Conservation (phyloP, 2,888 invertebrate species). For the Brachyptera putata region DNA sequence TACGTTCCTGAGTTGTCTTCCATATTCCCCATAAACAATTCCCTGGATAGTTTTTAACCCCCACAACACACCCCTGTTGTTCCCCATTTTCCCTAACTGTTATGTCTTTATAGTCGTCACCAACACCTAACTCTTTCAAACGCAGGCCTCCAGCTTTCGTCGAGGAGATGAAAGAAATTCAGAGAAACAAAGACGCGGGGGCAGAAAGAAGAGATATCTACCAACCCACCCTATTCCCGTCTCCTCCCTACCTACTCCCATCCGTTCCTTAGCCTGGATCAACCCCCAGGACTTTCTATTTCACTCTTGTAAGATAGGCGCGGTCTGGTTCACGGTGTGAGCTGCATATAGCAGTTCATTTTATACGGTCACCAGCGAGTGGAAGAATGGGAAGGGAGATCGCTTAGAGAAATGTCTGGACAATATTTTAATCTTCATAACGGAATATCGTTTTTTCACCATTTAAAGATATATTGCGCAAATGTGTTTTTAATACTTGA, state of each 20-base stretch:
- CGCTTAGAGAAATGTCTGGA: conserved; percentile 4
- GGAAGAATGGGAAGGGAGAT: not conserved
- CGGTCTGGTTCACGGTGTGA: not conserved
- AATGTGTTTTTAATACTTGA: not conserved
- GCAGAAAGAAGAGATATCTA: conserved; percentile 4
- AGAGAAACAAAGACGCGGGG: conserved; percentile 9
- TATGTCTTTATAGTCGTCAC: conserved; percentile 3
- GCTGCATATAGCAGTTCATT: conserved; percentile 7
- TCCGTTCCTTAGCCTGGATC: not conserved
- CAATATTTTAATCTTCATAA: not conserved
- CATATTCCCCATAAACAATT: conserved; percentile 6
- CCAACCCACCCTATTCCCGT: not conserved
- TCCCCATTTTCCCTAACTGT: conserved; percentile 1
- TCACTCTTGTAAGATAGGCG: not conserved
- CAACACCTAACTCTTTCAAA: conserved; percentile 10
- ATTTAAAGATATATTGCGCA: not conserved
- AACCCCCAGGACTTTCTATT: conserved; percentile 11
- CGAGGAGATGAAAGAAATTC: conserved; percentile 8
- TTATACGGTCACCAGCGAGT: conserved; percentile 7
- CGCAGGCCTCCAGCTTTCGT: not conserved
- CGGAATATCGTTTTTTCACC: not conserved
- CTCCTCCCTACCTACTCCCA: not conserved
- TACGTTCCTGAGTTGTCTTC: not conserved
- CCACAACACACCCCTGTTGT: not conserved
- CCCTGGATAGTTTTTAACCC: not conserved